A percentile compares a stretch with the other conserved stretches of the same genome.
phyloP scores from a whole-genome alignment of 2,888 invertebrate species.

The Elmis aenea region DNA sequence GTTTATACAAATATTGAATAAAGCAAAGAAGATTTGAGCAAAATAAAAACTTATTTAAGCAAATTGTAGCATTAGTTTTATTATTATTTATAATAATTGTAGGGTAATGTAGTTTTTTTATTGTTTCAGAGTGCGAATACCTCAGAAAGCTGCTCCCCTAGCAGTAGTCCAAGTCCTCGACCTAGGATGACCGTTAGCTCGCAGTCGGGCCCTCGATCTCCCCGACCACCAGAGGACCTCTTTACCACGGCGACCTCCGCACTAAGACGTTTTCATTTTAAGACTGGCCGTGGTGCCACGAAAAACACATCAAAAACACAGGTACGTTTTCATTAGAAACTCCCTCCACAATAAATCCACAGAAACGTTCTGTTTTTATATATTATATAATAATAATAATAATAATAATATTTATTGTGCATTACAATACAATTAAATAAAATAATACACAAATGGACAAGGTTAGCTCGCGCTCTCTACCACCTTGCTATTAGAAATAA shows the following conservation, averaged over 20 bases:
- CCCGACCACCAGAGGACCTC: slow-evolving; percentile 48
- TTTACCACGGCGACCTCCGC: slow-evolving; percentile 54
- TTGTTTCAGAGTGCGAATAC: slow-evolving; percentile 29
- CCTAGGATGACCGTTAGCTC: slow-evolving; percentile 49
- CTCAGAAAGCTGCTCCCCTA: slow-evolving; percentile 33
- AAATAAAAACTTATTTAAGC: too few relatives aligned
- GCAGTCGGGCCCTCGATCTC: slow-evolving; percentile 47
- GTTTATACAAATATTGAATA: too few relatives aligned
- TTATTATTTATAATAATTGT: too few relatives aligned
- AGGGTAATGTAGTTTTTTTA: too few relatives aligned
- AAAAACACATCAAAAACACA: slow-evolving; percentile 34
- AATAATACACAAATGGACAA: too few relatives aligned
- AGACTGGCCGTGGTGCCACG: slow-evolving; percentile 53
- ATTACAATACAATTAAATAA: too few relatives aligned
- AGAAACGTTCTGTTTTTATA: too few relatives aligned
- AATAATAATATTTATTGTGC: background rate
- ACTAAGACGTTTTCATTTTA: slow-evolving; percentile 62
- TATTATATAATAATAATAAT: too few relatives aligned
- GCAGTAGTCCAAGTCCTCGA: slow-evolving; percentile 43
- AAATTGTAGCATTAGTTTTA: too few relatives aligned
- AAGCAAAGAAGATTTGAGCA: too few relatives aligned
- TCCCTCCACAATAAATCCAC: background rate
- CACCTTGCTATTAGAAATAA: too few relatives aligned
- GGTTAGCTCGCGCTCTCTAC: too few relatives aligned
- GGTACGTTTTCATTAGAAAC: slow-evolving; percentile 13